These are phyloP conservation scores for Clunio marinus DNA, from an alignment of 2,888 invertebrate species.

Conservation along the genomic window DNA sequence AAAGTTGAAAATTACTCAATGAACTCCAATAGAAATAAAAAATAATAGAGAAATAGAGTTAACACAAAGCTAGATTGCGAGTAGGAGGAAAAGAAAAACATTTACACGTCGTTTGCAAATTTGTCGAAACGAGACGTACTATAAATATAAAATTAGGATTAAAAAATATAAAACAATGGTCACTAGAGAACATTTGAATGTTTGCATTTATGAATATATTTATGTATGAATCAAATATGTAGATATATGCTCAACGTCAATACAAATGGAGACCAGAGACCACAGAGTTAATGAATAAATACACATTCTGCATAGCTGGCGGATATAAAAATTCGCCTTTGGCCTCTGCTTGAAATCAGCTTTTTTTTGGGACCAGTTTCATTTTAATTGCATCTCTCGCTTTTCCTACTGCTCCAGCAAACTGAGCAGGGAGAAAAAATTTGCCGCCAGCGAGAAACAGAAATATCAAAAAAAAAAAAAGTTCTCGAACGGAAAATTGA, in stretches of 20 bases:
- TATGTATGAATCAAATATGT: slow-evolving; percentile 1
- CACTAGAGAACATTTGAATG: background rate
- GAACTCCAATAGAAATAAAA: too few species aligned
- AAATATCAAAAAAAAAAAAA: slow-evolving; percentile 7
- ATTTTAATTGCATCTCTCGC: slow-evolving; percentile 35
- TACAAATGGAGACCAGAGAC: background rate
- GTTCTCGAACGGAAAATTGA: slow-evolving; percentile 35
- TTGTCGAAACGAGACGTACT: too few species aligned
- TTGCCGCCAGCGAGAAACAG: slow-evolving; percentile 15
- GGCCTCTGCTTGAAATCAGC: too few species aligned
- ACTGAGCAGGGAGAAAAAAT: slow-evolving; percentile 3
- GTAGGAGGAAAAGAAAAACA: too few species aligned
- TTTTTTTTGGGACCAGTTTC: slow-evolving; percentile 22
- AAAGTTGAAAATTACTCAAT: slow-evolving; percentile 35
- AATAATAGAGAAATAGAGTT: too few species aligned
- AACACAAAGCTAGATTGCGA: too few species aligned
- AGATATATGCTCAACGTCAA: background rate
- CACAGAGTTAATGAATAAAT: slow-evolving; percentile 17
- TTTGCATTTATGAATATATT: slow-evolving; percentile 7
- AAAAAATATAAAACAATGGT: too few species aligned
- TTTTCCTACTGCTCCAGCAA: background rate
- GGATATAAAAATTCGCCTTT: slow-evolving; percentile 16
- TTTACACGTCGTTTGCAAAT: too few species aligned
- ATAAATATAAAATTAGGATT: too few species aligned
- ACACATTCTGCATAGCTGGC: slow-evolving; percentile 14